Evolutionary conservation across 1,140 invertebrate genomes (phyloP).

Genomic region (Heterodera schachtii): DNA sequence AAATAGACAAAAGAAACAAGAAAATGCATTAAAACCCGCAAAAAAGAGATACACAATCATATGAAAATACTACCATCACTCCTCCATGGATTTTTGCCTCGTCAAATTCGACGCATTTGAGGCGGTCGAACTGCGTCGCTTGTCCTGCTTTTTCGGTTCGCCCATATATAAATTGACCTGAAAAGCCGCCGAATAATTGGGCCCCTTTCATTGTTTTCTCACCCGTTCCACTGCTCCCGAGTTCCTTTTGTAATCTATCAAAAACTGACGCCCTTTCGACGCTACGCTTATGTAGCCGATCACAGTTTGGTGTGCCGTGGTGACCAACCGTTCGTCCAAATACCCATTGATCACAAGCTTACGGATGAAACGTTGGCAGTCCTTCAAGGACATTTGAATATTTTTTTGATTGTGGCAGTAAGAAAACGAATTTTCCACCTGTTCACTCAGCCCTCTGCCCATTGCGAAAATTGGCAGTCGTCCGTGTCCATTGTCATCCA

Average conservation of each 20-base stretch:
- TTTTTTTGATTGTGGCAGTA: not conserved
- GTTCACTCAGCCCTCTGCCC: constrained; percentile 30
- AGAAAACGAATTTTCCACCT: not conserved
- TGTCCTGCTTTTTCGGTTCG: no score
- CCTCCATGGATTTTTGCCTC: not conserved
- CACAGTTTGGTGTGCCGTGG: constrained; percentile 20
- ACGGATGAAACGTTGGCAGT: constrained; percentile 30
- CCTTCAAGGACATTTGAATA: not conserved
- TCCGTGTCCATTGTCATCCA: constrained; percentile 24
- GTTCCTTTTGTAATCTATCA: not conserved
- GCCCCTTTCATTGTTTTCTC: not conserved
- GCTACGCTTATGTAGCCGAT: constrained; percentile 21
- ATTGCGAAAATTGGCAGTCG: constrained; percentile 29
- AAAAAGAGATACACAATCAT: no score
- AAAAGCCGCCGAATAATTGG: not conserved
- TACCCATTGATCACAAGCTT: constrained; percentile 37
- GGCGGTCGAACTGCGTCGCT: not conserved
- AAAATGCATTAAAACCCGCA: no score
- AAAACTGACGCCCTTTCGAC: not conserved
- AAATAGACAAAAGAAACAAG: no score
- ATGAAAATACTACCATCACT: no score
- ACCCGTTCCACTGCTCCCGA: not conserved
- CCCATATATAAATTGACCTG: not conserved
- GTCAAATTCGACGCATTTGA: not conserved
- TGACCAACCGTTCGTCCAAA: constrained; percentile 6